Evolutionary conservation across 2,113 vertebrate species (phyloP).

Genomic region (Condylura cristata): DNA sequence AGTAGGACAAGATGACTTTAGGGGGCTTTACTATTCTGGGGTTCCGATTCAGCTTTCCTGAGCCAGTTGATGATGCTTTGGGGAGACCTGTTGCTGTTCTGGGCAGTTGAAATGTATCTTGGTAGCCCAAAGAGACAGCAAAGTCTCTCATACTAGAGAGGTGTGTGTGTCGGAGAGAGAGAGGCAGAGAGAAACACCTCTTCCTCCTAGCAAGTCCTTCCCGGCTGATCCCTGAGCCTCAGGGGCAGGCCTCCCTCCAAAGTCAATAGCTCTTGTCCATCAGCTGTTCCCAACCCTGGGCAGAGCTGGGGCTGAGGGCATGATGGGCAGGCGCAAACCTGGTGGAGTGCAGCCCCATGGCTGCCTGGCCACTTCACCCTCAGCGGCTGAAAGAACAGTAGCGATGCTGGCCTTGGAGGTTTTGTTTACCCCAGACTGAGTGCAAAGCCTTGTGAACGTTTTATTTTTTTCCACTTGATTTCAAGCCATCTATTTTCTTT

Average conservation of each 20-base stretch:
- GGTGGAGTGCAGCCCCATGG: background rate
- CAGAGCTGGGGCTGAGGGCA: background rate
- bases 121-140: background rate
- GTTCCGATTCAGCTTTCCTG: background rate
- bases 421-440: background rate
- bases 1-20: rapidly evolving
- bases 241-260: background rate
- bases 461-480: conserved; percentile 16
- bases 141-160: too few relatives aligned
- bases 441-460: background rate
- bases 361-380: background rate
- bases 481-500: conserved; percentile 41
- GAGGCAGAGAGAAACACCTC: too few relatives aligned
- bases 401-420: background rate
- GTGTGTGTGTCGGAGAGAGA: too few relatives aligned
- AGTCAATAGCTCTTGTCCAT: rapidly evolving
- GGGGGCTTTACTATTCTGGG: background rate
- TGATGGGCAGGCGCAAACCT: background rate
- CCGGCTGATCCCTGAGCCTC: background rate
- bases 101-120: background rate
- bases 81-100: background rate
- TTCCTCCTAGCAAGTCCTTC: background rate
- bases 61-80: background rate
- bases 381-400: background rate
- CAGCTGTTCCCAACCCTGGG: background rate